Base-by-base conservation (phyloP, 30 jellyfish, hydroid and myxozoan species). In the Cassiopea xamachana region DNA sequence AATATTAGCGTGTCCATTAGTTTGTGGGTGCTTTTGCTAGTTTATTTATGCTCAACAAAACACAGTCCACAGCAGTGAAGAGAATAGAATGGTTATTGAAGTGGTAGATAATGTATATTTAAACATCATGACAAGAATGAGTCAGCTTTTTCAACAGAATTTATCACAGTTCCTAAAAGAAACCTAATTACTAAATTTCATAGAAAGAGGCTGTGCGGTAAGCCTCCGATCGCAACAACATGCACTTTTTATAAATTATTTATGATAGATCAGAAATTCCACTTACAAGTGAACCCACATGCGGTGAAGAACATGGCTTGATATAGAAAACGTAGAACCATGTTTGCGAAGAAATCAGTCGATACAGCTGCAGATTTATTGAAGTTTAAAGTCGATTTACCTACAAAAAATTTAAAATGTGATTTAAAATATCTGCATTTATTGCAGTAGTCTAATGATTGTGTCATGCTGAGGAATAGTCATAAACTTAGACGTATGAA, bases 251-350 rank as follows among this genome's bases (percentile, higher is more conserved):
- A 84, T 84, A 0, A 84, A 84, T 68, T 70, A 14, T 84, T 84
- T 14, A 84, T 73, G 60, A 78, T 15, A 49, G 50, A 51, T 17
- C n/a, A 39, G 27, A 1, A 73, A 84, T 49, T 84, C 50, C 39
- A 50, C 92, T 84, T 73, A 84, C 92, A 48, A 14, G 44, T 60
- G 46, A 84, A 84, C 43, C 92, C 92, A 49, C 92, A 84, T 39
- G 62, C 58, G 92, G 50, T 48, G 14, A 71, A 73, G n/a, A 73
- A 84, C 3, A 55, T 60, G 45, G 59, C 79, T 70, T 62, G 73
- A 73, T 70, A 8, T n/a, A 55, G 61, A 76, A 60, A 73, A 76
- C 49, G 47, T n/a, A 48, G 79, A 48, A 18, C 14, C 92, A 84
- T 84, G 48, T n/a, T 73, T 84, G 51, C 55, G 15, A 71, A 2